Percentiles rank a stretch among this genome's conserved stretches.
Conservation (phyloP, 1,140 invertebrate genomes). For the Drosophila simulans region DNA sequence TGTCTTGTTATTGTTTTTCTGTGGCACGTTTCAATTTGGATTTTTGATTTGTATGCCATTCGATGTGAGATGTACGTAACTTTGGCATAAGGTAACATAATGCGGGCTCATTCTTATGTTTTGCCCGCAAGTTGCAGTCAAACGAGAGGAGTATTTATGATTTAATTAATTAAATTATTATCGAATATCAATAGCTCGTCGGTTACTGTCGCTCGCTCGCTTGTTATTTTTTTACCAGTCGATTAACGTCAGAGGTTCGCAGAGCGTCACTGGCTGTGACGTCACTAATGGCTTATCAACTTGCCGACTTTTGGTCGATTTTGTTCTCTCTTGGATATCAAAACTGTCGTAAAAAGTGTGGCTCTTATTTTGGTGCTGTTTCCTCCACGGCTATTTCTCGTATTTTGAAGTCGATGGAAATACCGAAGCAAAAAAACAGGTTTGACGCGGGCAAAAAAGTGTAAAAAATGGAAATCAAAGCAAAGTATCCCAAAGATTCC, state of each 20-base stretch:
- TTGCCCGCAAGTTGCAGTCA: background rate
- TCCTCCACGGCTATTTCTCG: constrained; percentile 1
- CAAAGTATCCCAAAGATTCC: constrained; percentile 18
- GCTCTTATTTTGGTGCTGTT: background rate
- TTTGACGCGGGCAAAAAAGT: constrained; percentile 48
- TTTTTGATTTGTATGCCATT: constrained; percentile 36
- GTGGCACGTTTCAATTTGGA: constrained; percentile 59
- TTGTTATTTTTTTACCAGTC: background rate
- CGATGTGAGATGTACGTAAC: constrained; percentile 17
- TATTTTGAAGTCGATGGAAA: constrained; percentile 15
- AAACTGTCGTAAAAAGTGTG: background rate
- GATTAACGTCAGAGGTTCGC: background rate
- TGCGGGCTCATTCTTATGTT: constrained; percentile 5
- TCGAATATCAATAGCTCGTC: background rate
- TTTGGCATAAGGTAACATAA: constrained; percentile 28
- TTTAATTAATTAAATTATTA: background rate
- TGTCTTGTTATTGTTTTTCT: constrained; percentile 54
- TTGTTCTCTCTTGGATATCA: constrained; percentile 2
- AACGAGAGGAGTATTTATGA: background rate
- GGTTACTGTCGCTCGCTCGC: background rate
- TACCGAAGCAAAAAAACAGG: constrained; percentile 38
- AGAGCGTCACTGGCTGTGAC: constrained; percentile 1
- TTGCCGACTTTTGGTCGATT: background rate
- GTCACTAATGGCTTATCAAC: constrained; percentile 5
- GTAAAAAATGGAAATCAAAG: constrained; percentile 53